These are phyloP conservation scores for Laodelphax striatellus DNA, from an alignment of 1,140 invertebrate genomes.

Conservation along the genomic window DNA sequence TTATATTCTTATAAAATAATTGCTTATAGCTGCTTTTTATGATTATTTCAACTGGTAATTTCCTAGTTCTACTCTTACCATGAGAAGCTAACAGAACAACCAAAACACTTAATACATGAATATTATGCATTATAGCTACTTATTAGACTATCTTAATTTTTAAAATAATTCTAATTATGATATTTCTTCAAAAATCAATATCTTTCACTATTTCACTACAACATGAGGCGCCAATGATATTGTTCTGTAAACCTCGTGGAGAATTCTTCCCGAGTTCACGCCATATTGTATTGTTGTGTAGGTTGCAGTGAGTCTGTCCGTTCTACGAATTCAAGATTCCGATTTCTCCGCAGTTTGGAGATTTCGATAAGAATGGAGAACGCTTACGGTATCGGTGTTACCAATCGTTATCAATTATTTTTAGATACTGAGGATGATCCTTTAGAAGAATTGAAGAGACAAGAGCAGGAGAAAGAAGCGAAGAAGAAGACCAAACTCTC, in stretches of 20 bases:
- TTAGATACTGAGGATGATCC: constrained; percentile 76
- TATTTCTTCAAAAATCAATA: not conserved
- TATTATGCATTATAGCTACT: not conserved
- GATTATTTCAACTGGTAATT: too few species aligned
- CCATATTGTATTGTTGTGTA: not conserved
- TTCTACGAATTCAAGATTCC: not conserved
- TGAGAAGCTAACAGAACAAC: not conserved
- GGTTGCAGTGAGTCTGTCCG: not conserved
- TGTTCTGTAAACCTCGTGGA: constrained; percentile 7
- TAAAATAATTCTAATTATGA: too few species aligned
- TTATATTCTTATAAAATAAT: too few species aligned
- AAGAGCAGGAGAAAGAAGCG: constrained; percentile 64
- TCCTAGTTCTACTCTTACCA: not conserved
- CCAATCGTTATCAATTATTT: constrained; percentile 86
- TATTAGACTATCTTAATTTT: not conserved
- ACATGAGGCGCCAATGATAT: not conserved
- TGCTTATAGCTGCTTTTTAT: too few species aligned
- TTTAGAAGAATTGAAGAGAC: constrained; percentile 69
- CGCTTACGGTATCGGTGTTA: constrained; percentile 75
- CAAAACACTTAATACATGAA: not conserved
- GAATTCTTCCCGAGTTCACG: not conserved
- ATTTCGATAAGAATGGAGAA: constrained; percentile 8
- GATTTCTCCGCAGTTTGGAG: constrained; percentile 8
- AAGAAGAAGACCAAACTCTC: constrained; percentile 72
- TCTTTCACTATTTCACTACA: not conserved